Conservation (phyloP, 2,797 vertebrate genomes). For the Ctenopoma multispine region DNA sequence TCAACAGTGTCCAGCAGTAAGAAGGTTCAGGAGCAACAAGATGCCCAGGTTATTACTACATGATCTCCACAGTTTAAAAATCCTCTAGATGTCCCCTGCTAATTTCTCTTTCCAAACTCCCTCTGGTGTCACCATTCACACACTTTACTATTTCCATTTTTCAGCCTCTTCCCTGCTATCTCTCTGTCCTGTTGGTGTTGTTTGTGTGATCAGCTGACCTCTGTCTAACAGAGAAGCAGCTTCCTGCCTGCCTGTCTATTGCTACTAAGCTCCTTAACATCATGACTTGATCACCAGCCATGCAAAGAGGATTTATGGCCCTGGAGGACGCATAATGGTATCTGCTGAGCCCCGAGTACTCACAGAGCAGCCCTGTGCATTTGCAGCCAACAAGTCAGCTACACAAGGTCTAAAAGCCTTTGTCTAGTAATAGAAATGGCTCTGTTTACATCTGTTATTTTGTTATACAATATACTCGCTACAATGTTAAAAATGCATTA, state of each 20-base stretch:
- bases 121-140: conserved; percentile 21
- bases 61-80: conserved; percentile 13
- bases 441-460: too few relatives aligned
- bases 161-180: conserved; percentile 22
- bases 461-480: neutral
- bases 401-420: conserved; percentile 40
- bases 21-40: neutral
- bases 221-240: conserved; percentile 57
- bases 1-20: conserved; percentile 10
- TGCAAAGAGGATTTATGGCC: conserved; percentile 85
- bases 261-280: conserved; percentile 84
- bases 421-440: neutral
- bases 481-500: neutral
- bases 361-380: conserved; percentile 52
- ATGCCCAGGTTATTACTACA: conserved; percentile 7
- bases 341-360: conserved; percentile 71
- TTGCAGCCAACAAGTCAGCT: conserved; percentile 57
- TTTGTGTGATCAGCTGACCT: conserved; percentile 73
- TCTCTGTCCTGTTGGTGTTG: conserved; percentile 22
- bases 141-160: conserved; percentile 28
- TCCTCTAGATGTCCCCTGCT: conserved; percentile 3
- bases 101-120: neutral
- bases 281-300: conserved; percentile 77
- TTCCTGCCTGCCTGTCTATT: conserved; percentile 67
- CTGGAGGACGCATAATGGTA: conserved; percentile 71